A percentile compares a stretch with the other conserved stretches of the same genome.
Conservation (phyloP, 1,140 invertebrate species). For the Hylaeus anthracinus region DNA sequence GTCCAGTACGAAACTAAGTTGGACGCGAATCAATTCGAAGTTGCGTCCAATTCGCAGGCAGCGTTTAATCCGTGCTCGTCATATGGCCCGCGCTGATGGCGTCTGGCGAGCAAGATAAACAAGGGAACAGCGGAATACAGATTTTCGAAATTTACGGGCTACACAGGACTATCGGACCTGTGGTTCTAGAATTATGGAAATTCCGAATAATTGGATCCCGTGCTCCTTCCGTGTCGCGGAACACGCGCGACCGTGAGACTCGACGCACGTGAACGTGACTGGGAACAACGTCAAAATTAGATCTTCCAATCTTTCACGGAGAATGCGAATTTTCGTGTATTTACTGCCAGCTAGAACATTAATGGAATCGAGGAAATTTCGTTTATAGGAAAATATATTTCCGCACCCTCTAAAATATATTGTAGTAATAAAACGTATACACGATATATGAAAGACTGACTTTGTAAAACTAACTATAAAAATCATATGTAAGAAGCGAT, state of each 20-base stretch:
- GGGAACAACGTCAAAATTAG: not conserved
- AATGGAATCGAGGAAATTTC: no score
- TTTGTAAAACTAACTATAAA: no score
- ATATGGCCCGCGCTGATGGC: slow-evolving; percentile 23
- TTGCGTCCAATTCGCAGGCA: slow-evolving; percentile 30
- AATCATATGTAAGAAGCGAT: no score
- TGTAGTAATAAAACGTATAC: no score
- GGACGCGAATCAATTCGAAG: slow-evolving; percentile 19
- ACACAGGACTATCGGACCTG: slow-evolving; percentile 43
- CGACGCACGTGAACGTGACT: not conserved
- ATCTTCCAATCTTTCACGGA: not conserved
- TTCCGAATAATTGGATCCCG: slow-evolving; percentile 55
- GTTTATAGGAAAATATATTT: no score
- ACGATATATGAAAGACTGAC: no score
- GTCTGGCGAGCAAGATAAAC: slow-evolving; percentile 54
- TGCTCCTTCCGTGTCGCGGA: not conserved
- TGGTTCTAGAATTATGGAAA: slow-evolving; percentile 60
- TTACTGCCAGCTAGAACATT: no score
- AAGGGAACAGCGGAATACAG: slow-evolving; percentile 53
- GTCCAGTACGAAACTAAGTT: not conserved
- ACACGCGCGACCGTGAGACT: not conserved
- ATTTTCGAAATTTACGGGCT: slow-evolving; percentile 55
- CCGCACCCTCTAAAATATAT: no score
- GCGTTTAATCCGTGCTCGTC: slow-evolving; percentile 47
- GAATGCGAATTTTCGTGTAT: no score